Conservation (phyloP, 2,888 invertebrate genomes). For the Morpho helenor region DNA sequence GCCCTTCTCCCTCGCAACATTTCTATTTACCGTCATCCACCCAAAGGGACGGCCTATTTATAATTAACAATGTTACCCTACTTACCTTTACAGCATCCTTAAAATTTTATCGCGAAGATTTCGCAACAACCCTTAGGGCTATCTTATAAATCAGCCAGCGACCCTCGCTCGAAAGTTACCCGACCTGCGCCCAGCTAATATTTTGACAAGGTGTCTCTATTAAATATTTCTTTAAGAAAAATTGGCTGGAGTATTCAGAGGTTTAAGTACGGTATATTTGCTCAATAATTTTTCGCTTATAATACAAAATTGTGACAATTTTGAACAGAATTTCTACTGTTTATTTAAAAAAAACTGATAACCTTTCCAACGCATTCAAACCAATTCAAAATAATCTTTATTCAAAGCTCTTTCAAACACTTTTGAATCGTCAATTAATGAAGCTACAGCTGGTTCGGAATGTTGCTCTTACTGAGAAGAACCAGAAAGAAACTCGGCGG, state of each 20-base stretch:
- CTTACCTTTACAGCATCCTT: constrained; percentile 20
- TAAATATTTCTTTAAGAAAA: constrained; percentile 28
- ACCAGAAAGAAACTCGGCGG: too few species aligned
- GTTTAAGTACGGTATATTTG: constrained; percentile 8
- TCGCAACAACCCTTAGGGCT: constrained; percentile 31
- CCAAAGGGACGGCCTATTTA: constrained; percentile 22
- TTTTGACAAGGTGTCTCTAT: constrained; percentile 33
- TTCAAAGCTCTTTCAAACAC: too few species aligned
- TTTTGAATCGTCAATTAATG: too few species aligned
- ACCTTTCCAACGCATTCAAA: too few species aligned
- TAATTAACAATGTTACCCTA: constrained; percentile 21
- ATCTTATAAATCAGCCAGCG: constrained; percentile 41
- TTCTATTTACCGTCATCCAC: constrained; percentile 7
- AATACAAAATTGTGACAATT: constrained; percentile 1
- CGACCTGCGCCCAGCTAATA: constrained; percentile 28
- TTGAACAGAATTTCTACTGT: too few species aligned
- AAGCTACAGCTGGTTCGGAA: too few species aligned
- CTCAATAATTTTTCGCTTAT: not conserved
- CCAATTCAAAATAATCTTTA: too few species aligned
- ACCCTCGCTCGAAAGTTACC: constrained; percentile 29
- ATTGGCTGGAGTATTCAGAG: constrained; percentile 12
- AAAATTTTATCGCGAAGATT: constrained; percentile 37
- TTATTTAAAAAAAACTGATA: too few species aligned
- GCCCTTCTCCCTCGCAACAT: too few species aligned
- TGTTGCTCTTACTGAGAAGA: too few species aligned